A percentile compares a stretch with the other conserved stretches of the same genome.
These are phyloP conservation scores for Trichechus manatus DNA, from an alignment of 2,113 vertebrate genomes.

Conservation along the genomic window DNA sequence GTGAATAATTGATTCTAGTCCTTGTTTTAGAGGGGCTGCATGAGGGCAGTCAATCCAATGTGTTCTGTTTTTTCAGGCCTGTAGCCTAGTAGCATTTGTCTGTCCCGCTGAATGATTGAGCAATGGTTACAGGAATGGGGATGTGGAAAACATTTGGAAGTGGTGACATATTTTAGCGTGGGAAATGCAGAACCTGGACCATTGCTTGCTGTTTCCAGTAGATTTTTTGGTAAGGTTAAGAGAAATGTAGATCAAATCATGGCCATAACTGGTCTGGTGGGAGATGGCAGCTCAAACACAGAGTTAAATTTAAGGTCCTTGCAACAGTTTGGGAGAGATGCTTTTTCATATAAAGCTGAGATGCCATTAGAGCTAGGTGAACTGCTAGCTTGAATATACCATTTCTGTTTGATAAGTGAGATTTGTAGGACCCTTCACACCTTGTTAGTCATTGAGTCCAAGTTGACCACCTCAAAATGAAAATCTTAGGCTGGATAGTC, in stretches of 20 bases:
- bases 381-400: background rate
- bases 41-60: background rate
- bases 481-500: background rate
- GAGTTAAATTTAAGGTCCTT: slow-evolving; percentile 56
- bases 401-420: background rate
- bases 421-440: background rate
- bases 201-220: background rate
- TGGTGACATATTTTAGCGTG: background rate
- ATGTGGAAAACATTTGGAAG: background rate
- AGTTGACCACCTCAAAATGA: background rate
- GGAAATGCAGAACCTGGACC: background rate
- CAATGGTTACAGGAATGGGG: background rate
- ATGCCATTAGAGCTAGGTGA: background rate
- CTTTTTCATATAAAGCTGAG: slow-evolving; percentile 29
- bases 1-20: slow-evolving; percentile 35
- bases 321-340: background rate
- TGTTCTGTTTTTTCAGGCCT: background rate
- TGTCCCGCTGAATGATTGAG: background rate
- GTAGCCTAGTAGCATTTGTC: background rate
- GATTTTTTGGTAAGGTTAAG: slow-evolving; percentile 31
- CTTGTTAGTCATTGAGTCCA: background rate
- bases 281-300: background rate
- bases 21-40: background rate
- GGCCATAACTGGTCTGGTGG: background rate
- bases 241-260: slow-evolving; percentile 10